A percentile compares a stretch with the other conserved stretches of the same genome.
phyloP scores from a whole-genome alignment of 2,888 invertebrate species.

The Epistrophe eligans region DNA sequence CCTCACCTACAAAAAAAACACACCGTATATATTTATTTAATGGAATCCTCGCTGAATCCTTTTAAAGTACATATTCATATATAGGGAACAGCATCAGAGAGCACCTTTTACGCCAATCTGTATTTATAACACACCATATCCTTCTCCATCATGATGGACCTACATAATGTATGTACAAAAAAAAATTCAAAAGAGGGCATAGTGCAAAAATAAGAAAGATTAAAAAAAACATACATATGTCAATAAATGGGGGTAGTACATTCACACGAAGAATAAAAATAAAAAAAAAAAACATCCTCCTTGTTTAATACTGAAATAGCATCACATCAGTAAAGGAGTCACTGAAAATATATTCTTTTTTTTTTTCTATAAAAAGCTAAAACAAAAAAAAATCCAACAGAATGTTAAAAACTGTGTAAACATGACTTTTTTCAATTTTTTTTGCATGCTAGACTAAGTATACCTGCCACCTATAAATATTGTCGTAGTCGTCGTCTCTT shows the following conservation, averaged over 20 bases:
- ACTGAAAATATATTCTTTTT: not conserved
- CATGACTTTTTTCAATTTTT: constrained; percentile 39
- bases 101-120: constrained; percentile 58
- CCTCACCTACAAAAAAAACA: not conserved
- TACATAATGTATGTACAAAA: constrained; percentile 2
- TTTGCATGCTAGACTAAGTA: constrained; percentile 23
- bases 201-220: constrained; percentile 14
- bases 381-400: constrained; percentile 25
- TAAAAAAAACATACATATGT: constrained; percentile 24
- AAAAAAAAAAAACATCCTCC: constrained; percentile 1
- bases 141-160: not conserved
- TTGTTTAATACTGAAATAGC: constrained; percentile 22
- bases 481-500: constrained; percentile 42
- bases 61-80: constrained; percentile 16
- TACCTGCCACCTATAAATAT: constrained; percentile 64
- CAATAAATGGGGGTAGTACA: constrained; percentile 54
- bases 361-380: constrained; percentile 13
- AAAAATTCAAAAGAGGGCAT: constrained; percentile 31
- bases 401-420: constrained; percentile 68
- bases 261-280: constrained; percentile 31
- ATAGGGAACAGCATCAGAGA: not conserved
- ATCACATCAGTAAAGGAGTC: constrained; percentile 3
- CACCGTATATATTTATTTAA: constrained; percentile 20
- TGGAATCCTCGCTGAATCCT: constrained; percentile 48
- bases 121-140: constrained; percentile 43